phyloP scores from a whole-genome alignment of 2,888 invertebrate genomes.

The Agriopis leucophaearia region DNA sequence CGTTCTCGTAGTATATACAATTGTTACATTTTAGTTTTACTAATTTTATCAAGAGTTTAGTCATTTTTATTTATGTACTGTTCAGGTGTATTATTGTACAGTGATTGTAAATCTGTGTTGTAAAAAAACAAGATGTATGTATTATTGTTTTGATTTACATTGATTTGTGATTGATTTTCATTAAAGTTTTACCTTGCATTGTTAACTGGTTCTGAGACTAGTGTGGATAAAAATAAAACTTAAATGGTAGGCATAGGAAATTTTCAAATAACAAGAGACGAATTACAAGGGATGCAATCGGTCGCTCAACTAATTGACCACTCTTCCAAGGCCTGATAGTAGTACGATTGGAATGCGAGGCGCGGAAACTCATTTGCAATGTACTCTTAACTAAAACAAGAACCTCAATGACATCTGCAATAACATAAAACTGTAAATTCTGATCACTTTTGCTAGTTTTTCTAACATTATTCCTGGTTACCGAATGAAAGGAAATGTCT shows the following conservation, averaged over 20 bases:
- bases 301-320: not conserved
- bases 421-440: too few relatives aligned
- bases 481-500: too few relatives aligned
- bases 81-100: conserved; percentile 50
- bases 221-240: conserved; percentile 2
- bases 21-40: conserved; percentile 46
- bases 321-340: not conserved
- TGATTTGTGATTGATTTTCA: conserved; percentile 53
- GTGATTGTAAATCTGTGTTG: conserved; percentile 49
- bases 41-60: conserved; percentile 46
- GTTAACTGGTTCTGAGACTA: conserved; percentile 31
- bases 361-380: not conserved
- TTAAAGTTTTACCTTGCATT: conserved; percentile 57
- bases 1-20: conserved; percentile 15
- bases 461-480: too few relatives aligned
- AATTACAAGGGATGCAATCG: not conserved
- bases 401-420: too few relatives aligned
- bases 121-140: conserved; percentile 49
- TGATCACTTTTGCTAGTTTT: too few relatives aligned
- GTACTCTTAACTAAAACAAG: too few relatives aligned
- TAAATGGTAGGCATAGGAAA: not conserved
- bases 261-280: not conserved
- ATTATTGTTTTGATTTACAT: conserved; percentile 49
- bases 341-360: not conserved
- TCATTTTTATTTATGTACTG: conserved; percentile 51